A percentile compares a stretch with the other conserved stretches of the same genome.
These are phyloP conservation scores for Pempheris klunzingeri DNA, from an alignment of 2,797 vertebrate genomes.

Conservation along the genomic window DNA sequence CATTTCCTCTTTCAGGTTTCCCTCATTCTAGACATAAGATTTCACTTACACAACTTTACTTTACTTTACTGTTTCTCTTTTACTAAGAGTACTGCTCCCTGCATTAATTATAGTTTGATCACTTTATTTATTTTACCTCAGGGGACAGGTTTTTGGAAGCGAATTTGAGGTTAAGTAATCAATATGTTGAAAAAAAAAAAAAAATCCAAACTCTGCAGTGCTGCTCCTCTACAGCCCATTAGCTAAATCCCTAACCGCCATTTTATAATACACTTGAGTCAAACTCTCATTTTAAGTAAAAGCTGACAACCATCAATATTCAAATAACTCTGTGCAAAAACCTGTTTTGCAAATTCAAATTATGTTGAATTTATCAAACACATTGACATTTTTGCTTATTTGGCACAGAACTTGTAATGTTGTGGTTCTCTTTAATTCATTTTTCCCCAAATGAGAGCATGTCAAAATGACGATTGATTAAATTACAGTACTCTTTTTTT, in stretches of 20 bases:
- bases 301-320: conserved; percentile 21
- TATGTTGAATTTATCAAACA: conserved; percentile 43
- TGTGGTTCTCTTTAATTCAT: conserved; percentile 15
- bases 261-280: conserved; percentile 38
- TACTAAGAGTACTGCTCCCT: neutral
- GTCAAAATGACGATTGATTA: conserved; percentile 54
- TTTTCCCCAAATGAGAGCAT: conserved; percentile 49
- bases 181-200: conserved; percentile 14
- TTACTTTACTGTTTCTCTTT: neutral
- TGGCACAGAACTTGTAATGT: conserved; percentile 42
- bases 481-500: conserved; percentile 31
- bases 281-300: conserved; percentile 41
- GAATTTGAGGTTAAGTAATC: conserved; percentile 16
- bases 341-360: conserved; percentile 48
- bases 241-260: conserved; percentile 37
- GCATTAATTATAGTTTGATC: neutral
- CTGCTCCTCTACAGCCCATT: conserved; percentile 35
- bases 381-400: conserved; percentile 50
- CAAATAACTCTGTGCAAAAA: conserved; percentile 4
- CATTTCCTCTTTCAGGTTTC: neutral
- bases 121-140: conserved; percentile 8
- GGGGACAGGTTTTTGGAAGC: neutral
- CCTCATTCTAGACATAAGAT: neutral
- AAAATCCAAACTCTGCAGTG: conserved; percentile 14
- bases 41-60: neutral